A percentile compares a stretch with the other conserved stretches of the same genome.
phyloP scores from a whole-genome alignment of 2,888 invertebrate genomes.

The Hemithea aestivaria region DNA sequence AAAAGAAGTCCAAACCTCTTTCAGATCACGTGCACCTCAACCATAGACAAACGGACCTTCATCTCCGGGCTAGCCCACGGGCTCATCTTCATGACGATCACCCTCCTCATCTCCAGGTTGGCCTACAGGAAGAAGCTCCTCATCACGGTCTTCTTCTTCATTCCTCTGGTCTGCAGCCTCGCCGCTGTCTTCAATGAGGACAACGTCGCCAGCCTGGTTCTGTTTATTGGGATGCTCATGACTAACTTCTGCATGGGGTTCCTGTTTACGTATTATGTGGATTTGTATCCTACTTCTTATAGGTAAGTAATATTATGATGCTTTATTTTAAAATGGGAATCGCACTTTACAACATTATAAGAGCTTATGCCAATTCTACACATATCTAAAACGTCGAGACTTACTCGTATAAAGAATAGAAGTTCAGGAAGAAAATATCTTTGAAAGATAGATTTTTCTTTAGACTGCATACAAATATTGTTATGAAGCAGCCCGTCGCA shows the following conservation, averaged over 20 bases:
- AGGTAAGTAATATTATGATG: constrained; percentile 39
- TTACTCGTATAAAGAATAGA: no score
- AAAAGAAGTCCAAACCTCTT: not conserved
- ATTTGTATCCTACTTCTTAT: constrained; percentile 63
- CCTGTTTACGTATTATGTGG: constrained; percentile 63
- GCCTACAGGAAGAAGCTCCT: constrained; percentile 22
- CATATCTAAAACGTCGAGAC: no score
- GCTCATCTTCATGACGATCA: constrained; percentile 17
- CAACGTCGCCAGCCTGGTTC: constrained; percentile 18
- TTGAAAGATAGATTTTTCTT: no score
- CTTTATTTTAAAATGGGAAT: constrained; percentile 35
- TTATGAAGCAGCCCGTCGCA: no score
- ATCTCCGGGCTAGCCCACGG: constrained; percentile 23
- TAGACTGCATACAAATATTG: no score
- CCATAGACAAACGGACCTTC: constrained; percentile 21
- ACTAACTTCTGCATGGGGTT: constrained; percentile 46
- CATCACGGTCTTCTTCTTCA: constrained; percentile 19
- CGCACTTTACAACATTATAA: no score
- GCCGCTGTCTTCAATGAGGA: constrained; percentile 21
- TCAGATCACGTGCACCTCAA: constrained; percentile 20
- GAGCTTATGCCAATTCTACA: no score
- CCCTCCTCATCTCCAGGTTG: constrained; percentile 15
- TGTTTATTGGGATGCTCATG: constrained; percentile 34
- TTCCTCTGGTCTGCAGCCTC: constrained; percentile 19
- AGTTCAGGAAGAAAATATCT: no score